A percentile compares a stretch with the other conserved stretches of the same genome.
These are phyloP conservation scores for Micrastur ruficollis DNA, from an alignment of 2,797 vertebrate species.

Conservation along the genomic window DNA sequence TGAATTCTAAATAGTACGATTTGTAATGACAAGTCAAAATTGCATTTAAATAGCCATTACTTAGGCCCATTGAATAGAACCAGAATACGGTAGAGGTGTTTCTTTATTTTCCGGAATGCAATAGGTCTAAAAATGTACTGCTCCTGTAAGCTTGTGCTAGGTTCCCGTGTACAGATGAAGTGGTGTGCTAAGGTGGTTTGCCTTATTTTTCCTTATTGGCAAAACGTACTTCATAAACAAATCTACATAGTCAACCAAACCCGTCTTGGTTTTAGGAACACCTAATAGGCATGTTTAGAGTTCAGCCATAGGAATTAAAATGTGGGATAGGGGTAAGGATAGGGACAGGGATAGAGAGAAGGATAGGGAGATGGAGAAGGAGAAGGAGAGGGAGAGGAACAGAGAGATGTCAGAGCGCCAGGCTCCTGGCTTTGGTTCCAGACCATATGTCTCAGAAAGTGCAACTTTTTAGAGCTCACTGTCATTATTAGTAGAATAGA, in stretches of 20 bases:
- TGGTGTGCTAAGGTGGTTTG: rapidly evolving
- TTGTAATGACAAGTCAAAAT: not conserved
- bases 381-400: not conserved
- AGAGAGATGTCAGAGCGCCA: not conserved
- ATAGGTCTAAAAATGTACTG: not conserved
- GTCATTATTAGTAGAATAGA: not conserved
- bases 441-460: not conserved
- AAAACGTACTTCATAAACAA: not conserved
- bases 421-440: not conserved
- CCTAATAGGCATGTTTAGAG: not conserved
- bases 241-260: not conserved
- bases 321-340: not conserved
- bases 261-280: not conserved
- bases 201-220: not conserved
- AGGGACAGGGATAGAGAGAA: not conserved
- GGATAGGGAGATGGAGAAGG: not conserved
- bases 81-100: not conserved
- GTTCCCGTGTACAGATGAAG: not conserved
- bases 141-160: not conserved
- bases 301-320: not conserved
- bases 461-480: not conserved
- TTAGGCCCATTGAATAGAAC: not conserved
- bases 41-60: not conserved
- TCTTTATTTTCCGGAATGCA: not conserved
- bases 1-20: not conserved